Evolutionary conservation across 2,797 vertebrate species (phyloP).

Genomic region (Rhabdomys pumilio): DNA sequence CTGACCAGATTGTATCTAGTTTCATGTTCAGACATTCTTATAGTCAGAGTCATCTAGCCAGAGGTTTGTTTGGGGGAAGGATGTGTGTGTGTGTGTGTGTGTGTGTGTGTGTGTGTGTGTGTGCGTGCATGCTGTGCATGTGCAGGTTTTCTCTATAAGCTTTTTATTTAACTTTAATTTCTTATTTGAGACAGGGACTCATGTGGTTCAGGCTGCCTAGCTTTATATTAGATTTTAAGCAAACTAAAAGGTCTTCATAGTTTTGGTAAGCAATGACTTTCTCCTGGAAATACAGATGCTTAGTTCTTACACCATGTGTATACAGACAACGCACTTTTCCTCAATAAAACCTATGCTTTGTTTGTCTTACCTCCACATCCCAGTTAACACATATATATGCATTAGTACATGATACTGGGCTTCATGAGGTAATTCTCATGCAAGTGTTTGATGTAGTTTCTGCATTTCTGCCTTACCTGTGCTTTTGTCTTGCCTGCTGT

Average conservation of each 20-base stretch:
- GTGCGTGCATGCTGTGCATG: background rate
- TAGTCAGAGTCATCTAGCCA: conserved; percentile 77
- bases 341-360: background rate
- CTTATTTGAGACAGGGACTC: background rate
- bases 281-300: conserved; percentile 51
- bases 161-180: conserved; percentile 7
- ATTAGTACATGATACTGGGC: background rate
- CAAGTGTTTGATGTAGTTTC: background rate
- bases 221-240: conserved; percentile 36
- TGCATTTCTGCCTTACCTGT: background rate
- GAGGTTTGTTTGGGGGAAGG: conserved; percentile 62
- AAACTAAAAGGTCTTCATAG: conserved; percentile 29
- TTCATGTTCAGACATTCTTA: conserved; percentile 80
- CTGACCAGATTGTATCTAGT: conserved; percentile 67
- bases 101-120: background rate
- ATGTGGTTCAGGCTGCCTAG: background rate
- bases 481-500: background rate
- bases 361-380: background rate
- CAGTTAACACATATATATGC: too few species aligned
- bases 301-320: conserved; percentile 46
- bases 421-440: background rate
- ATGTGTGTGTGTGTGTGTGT: background rate
- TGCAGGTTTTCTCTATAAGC: conserved; percentile 60
- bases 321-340: conserved; percentile 31
- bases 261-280: conserved; percentile 65